Evolutionary conservation across 92 coral and sea anemone genomes (phyloP).

Genomic region (Porites evermanni): DNA sequence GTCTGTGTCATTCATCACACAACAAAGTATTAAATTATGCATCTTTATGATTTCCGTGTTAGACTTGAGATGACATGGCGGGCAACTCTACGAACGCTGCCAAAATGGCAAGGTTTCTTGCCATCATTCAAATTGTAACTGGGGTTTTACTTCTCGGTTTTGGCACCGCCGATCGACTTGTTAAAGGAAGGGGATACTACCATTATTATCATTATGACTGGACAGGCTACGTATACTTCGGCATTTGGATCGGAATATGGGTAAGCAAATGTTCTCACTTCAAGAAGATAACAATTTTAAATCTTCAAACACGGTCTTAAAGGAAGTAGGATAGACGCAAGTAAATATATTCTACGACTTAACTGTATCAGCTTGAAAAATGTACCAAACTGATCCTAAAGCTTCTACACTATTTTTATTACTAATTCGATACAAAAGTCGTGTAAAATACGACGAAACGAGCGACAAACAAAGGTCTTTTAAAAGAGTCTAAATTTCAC

Average conservation of each 20-base stretch:
- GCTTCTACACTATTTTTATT: no score
- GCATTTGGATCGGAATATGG: constrained; percentile 25
- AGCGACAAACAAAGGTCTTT: no score
- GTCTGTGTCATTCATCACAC: no score
- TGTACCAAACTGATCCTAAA: no score
- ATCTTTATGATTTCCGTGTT: neutral
- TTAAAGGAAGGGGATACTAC: neutral
- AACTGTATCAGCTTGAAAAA: no score
- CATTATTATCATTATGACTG: neutral
- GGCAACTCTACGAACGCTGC: neutral
- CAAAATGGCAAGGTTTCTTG: constrained; percentile 5
- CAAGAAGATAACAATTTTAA: no score
- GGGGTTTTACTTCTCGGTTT: neutral
- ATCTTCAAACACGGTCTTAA: neutral
- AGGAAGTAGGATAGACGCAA: neutral
- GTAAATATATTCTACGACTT: neutral
- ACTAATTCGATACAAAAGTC: no score
- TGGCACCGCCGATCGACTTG: constrained; percentile 14
- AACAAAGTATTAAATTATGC: no score
- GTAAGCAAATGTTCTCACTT: neutral
- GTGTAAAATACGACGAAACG: no score
- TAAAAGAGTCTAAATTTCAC: no score
- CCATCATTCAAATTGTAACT: neutral
- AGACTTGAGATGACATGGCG: neutral
- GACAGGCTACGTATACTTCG: neutral